phyloP scores from a whole-genome alignment of 2,888 invertebrate genomes.

The Mythimna lalbum region DNA sequence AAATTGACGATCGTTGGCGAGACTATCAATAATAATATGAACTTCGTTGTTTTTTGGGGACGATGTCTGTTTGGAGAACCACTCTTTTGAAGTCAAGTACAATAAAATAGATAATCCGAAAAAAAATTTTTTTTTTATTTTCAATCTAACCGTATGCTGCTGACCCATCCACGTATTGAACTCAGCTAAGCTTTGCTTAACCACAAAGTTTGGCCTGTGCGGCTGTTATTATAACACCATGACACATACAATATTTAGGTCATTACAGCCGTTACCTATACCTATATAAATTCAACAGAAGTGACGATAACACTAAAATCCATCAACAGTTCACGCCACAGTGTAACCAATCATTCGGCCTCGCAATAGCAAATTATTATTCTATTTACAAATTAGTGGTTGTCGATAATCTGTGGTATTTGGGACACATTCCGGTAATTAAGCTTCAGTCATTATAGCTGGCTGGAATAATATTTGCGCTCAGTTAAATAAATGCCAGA shows the following conservation, averaged over 20 bases:
- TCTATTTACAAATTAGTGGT: slow-evolving; percentile 42
- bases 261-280: background rate
- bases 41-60: slow-evolving; percentile 1
- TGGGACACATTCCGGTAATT: slow-evolving; percentile 15
- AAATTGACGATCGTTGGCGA: slow-evolving; percentile 17
- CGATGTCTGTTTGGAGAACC: background rate
- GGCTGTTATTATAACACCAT: too few species aligned
- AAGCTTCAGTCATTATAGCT: slow-evolving; percentile 9
- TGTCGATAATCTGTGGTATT: slow-evolving; percentile 25
- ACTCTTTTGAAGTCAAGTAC: background rate
- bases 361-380: slow-evolving; percentile 17
- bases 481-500: background rate
- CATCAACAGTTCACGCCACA: background rate
- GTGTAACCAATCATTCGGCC: slow-evolving; percentile 21
- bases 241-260: too few species aligned
- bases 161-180: too few species aligned
- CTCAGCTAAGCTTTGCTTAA: too few species aligned
- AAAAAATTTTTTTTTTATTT: too few species aligned
- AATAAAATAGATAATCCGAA: background rate
- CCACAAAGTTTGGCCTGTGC: too few species aligned
- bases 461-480: slow-evolving; percentile 6
- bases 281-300: background rate
- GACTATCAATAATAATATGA: slow-evolving; percentile 27
- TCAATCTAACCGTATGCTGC: too few species aligned
- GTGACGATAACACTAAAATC: slow-evolving; percentile 2